Evolutionary conservation across 1,140 invertebrate species (phyloP), one percentile per base, ranked within the genome.

Genomic region (Heliconius hermathena): DNA sequence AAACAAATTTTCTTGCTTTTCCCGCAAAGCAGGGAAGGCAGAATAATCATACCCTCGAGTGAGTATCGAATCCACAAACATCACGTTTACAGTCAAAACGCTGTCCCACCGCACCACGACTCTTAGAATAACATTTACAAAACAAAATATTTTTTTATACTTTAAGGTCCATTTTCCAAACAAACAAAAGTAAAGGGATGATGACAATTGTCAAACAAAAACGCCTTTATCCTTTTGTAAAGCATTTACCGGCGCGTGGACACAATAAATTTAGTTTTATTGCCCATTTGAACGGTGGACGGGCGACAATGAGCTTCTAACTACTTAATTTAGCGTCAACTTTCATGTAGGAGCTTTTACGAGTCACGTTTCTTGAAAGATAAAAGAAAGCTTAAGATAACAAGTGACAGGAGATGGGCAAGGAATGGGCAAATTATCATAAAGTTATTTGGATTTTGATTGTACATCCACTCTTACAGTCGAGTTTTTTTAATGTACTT

Each of bases 201-300:
- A 71, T 72, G 16, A 26, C 83, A 79, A 77, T 86, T 86, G 89
- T 87, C 73, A 81, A 80, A 81, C 81, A 60, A 81, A 82, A 78
- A 77, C 75, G 18, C 29, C 36, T 66, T 76, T 75, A 78, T 85
- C 81, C 77, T 86, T 85, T 88, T 86, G 87, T 52, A 85, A 82
- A 76, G 73, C 79, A 57, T 86, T 85, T 87, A 87, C 84, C 77
- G 86, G 60, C 82, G 81, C 84, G 85, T 91, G 88, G 89, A 89
- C 87, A 83, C 83, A 84, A 91, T 93, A 92, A 93, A 93, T 92
- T 87, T 74, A 84, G 73, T 91, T 93, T 93, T 93, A 93, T 91
- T 87, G 88, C 77, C 79, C 81, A 76, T 74, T 84, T 82, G 76
- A 78, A 74, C 71, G 76, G 76, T 73, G 76, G 82, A 87, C 76